These are phyloP conservation scores for Adelognathus sp. DNA, from an alignment of 2,888 invertebrate genomes.

Conservation along the genomic window DNA sequence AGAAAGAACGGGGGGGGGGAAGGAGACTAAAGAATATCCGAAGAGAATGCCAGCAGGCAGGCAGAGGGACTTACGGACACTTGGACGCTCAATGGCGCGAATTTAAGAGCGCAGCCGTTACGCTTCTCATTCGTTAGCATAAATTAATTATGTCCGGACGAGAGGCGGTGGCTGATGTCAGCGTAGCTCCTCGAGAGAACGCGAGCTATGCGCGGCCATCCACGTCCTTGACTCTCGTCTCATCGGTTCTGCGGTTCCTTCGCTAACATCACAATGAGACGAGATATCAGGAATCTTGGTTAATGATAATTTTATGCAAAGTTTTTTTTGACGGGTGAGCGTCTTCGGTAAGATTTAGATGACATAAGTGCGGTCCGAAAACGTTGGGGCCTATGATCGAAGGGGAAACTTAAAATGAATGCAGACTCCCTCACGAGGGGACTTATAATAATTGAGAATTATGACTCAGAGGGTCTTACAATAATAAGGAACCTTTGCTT, in stretches of 20 bases:
- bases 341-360: too few species aligned
- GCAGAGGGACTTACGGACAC: constrained; percentile 75
- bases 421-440: too few species aligned
- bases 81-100: constrained; percentile 80
- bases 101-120: constrained; percentile 80
- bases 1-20: too few species aligned
- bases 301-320: neutral
- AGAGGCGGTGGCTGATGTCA: constrained; percentile 69
- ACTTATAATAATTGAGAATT: too few species aligned
- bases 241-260: constrained; percentile 1
- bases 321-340: too few species aligned
- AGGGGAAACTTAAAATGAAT: too few species aligned
- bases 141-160: constrained; percentile 78
- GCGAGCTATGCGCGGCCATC: constrained; percentile 34
- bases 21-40: constrained; percentile 50
- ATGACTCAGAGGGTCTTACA: too few species aligned
- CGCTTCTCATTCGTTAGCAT: constrained; percentile 80
- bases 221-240: constrained; percentile 14
- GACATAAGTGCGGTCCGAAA: too few species aligned
- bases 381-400: too few species aligned
- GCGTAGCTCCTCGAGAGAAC: constrained; percentile 51
- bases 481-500: too few species aligned
- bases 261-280: neutral
- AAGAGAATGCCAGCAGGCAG: constrained; percentile 62
- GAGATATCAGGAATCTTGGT: neutral